A percentile compares a stretch with the other conserved stretches of the same genome.
Evolutionary conservation across 1,140 invertebrate genomes (phyloP).

Genomic region (Caenorhabditis elegans): DNA sequence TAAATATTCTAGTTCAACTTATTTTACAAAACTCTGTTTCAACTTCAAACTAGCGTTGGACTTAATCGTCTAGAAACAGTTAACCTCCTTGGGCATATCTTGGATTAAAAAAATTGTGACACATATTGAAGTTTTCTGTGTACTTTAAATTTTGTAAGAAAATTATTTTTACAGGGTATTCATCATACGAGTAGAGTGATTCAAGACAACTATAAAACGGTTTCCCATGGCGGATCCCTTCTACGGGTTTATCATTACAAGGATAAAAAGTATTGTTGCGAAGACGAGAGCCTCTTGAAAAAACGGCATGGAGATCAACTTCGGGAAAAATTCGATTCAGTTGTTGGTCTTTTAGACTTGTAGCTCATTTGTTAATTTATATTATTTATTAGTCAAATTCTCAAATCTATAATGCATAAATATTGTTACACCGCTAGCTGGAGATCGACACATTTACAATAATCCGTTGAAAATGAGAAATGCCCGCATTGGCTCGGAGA

Average conservation of each 20-base stretch:
- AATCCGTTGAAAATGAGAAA: not conserved
- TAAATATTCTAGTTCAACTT: too few relatives aligned
- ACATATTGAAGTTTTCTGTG: too few relatives aligned
- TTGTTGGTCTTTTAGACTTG: not conserved
- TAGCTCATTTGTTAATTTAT: not conserved
- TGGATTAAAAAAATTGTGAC: too few relatives aligned
- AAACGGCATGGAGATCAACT: not conserved
- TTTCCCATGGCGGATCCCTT: not conserved
- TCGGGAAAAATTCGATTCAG: not conserved
- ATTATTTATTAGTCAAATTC: not conserved
- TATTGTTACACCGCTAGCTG: not conserved
- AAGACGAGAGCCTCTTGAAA: not conserved
- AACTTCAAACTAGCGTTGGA: too few relatives aligned
- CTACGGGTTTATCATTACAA: constrained; percentile 17
- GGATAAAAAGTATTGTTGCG: not conserved
- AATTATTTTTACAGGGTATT: constrained; percentile 35
- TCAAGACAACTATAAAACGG: not conserved
- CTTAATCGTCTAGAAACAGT: too few relatives aligned
- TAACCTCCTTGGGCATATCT: too few relatives aligned
- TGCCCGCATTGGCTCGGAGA: not conserved
- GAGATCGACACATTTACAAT: not conserved
- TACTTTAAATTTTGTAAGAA: too few relatives aligned
- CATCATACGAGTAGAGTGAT: constrained; percentile 36
- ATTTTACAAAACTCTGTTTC: too few relatives aligned
- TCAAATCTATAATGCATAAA: not conserved